A percentile compares a stretch with the other conserved stretches of the same genome.
These are phyloP conservation scores for Nesogale talazaci DNA, from an alignment of 2,113 vertebrate species.

Conservation along the genomic window DNA sequence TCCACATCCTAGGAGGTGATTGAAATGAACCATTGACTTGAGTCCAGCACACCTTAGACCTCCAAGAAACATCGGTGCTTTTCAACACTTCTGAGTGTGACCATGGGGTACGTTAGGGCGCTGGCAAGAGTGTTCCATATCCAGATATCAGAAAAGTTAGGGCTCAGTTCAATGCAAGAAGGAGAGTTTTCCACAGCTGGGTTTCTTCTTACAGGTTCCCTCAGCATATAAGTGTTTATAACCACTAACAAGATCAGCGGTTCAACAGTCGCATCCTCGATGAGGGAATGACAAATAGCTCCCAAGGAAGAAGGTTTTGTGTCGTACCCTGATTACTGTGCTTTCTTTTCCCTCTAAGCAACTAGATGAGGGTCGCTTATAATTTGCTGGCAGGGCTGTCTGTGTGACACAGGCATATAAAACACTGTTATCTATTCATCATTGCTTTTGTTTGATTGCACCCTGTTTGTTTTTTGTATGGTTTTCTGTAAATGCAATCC, in stretches of 20 bases:
- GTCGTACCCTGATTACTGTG: constrained; percentile 11
- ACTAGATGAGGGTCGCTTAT: constrained; percentile 3
- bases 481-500: too few species aligned
- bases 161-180: neutral
- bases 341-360: too few species aligned
- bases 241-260: constrained; percentile 28
- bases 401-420: constrained; percentile 75
- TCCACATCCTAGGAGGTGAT: too few species aligned
- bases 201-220: neutral
- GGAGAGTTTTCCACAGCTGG: neutral
- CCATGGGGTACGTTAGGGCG: neutral
- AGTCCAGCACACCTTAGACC: too few species aligned
- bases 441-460: too few species aligned
- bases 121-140: neutral
- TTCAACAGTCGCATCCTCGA: constrained; percentile 28
- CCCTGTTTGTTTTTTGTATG: too few species aligned
- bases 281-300: constrained; percentile 28
- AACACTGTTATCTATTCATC: too few species aligned
- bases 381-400: constrained; percentile 79
- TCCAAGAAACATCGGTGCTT: too few species aligned
- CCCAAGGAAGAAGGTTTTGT: constrained; percentile 55
- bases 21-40: too few species aligned
- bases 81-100: too few species aligned
- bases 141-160: neutral
- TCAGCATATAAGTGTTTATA: neutral